phyloP scores from a whole-genome alignment of 2,797 vertebrate genomes.

The Acrossocheilus fasciatus region DNA sequence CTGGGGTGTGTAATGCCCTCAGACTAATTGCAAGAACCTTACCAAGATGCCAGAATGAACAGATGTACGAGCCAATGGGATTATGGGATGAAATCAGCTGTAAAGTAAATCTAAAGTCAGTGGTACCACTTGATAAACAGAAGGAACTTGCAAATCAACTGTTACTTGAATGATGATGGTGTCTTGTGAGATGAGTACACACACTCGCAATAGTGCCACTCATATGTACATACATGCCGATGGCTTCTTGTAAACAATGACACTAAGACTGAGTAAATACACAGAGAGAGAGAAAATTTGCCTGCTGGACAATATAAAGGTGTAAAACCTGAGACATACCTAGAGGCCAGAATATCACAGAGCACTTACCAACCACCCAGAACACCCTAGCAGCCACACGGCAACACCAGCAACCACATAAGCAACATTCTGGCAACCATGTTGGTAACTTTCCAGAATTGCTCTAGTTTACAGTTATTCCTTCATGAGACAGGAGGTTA shows the following conservation, averaged over 20 bases:
- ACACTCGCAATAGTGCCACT: conserved; percentile 1
- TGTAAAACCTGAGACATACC: background rate
- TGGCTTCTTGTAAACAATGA: conserved; percentile 35
- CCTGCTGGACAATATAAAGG: background rate
- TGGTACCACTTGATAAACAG: conserved; percentile 28
- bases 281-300: background rate
- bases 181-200: background rate
- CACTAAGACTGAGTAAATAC: background rate
- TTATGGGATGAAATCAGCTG: conserved; percentile 31
- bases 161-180: background rate
- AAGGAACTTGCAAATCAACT: conserved; percentile 10
- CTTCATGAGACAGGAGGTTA: background rate
- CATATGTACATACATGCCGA: background rate
- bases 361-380: background rate
- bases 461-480: background rate
- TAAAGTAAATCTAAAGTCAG: conserved; percentile 11
- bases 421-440: background rate
- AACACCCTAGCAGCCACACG: background rate
- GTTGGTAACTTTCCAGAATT: background rate
- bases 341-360: background rate
- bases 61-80: conserved; percentile 41
- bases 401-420: background rate
- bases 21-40: conserved; percentile 14
- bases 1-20: background rate
- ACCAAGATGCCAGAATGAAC: conserved; percentile 27